These are phyloP conservation scores for Temnothorax longispinosus DNA, from an alignment of 1,140 invertebrate species.

Conservation along the genomic window DNA sequence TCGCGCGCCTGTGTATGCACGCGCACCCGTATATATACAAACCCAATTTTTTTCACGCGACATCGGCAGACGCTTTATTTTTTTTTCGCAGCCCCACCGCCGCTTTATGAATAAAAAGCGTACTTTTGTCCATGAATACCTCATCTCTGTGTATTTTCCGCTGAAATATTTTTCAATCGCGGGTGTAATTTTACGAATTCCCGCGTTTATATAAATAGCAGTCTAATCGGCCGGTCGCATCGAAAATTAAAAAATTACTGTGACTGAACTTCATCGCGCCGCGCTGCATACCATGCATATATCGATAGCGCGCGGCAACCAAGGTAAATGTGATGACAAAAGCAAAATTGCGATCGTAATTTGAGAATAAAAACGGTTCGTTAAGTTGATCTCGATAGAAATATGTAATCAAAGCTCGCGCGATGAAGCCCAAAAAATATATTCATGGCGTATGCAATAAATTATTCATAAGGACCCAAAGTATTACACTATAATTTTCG, in stretches of 20 bases:
- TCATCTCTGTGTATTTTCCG: slow-evolving; percentile 22
- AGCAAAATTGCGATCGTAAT: slow-evolving; percentile 43
- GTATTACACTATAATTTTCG: background rate
- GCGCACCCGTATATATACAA: background rate
- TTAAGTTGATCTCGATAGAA: slow-evolving; percentile 28
- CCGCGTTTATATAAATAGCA: slow-evolving; percentile 15
- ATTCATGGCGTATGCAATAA: slow-evolving; percentile 35
- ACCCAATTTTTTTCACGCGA: background rate
- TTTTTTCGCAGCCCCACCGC: slow-evolving; percentile 24
- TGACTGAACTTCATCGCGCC: slow-evolving; percentile 9
- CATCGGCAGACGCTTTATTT: slow-evolving; percentile 43
- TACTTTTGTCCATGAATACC: slow-evolving; percentile 51
- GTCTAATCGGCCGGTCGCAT: slow-evolving; percentile 47
- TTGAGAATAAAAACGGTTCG: slow-evolving; percentile 38
- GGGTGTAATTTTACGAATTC: slow-evolving; percentile 29
- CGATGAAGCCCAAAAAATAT: slow-evolving; percentile 28
- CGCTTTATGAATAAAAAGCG: slow-evolving; percentile 55
- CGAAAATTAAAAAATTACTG: slow-evolving; percentile 56
- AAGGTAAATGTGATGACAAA: slow-evolving; percentile 41
- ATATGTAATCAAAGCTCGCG: slow-evolving; percentile 18
- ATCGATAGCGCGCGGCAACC: slow-evolving; percentile 15
- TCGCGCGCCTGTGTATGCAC: background rate
- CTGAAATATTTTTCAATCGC: slow-evolving; percentile 59
- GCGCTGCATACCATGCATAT: slow-evolving; percentile 36
- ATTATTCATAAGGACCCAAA: slow-evolving; percentile 7